phyloP scores from a whole-genome alignment of 1,140 invertebrate genomes.

The Cecropterus lyciades region DNA sequence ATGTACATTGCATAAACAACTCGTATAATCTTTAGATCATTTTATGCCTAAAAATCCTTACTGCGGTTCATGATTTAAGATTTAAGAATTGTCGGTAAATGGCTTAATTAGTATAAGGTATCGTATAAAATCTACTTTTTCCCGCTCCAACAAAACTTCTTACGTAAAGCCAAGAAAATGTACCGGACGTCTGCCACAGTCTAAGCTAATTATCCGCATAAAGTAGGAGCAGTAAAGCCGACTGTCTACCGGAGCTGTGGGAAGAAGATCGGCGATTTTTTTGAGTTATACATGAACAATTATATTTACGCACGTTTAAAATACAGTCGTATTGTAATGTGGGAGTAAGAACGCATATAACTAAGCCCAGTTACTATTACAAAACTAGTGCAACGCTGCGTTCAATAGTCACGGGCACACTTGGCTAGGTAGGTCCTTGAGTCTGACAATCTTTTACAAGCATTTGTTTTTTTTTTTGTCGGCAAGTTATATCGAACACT shows the following conservation, averaged over 20 bases:
- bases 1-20: too few species aligned
- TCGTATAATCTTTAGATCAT: too few species aligned
- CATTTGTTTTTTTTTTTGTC: too few species aligned
- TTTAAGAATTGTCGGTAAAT: not conserved
- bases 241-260: not conserved
- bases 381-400: too few species aligned
- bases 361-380: too few species aligned
- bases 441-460: too few species aligned
- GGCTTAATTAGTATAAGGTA: not conserved
- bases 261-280: not conserved
- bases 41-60: not conserved
- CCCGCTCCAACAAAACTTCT: not conserved
- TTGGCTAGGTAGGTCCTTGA: too few species aligned
- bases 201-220: slow-evolving; percentile 1
- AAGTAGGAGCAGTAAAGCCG: not conserved
- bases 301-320: too few species aligned
- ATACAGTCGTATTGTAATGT: too few species aligned
- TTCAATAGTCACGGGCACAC: too few species aligned
- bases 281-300: not conserved
- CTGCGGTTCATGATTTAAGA: not conserved
- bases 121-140: not conserved
- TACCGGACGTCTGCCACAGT: not conserved
- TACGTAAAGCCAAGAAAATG: slow-evolving; percentile 1
- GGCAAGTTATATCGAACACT: too few species aligned
- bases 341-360: too few species aligned